Evolutionary conservation across 2,888 invertebrate species (phyloP), one percentile per base, ranked within the genome.

Genomic region (Synanthedon myopaeformis): DNA sequence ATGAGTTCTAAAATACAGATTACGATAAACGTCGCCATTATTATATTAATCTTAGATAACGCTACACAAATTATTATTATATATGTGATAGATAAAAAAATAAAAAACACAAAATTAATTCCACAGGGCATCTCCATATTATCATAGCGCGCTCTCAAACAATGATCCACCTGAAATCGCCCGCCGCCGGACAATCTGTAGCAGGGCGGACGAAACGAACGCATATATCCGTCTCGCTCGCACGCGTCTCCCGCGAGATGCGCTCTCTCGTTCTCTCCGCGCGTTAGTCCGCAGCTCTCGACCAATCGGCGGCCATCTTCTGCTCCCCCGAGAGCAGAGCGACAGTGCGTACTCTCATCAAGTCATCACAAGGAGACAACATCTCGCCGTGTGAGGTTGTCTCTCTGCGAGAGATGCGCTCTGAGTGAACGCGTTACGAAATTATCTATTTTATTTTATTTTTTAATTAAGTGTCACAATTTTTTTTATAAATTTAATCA

Each of bases 301-400:
- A 84, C 86, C 86, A 87, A 87, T 87, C 77, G 77, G 78, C 79
- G 65, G 76, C 79, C 83, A 84, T 86, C 84, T 86, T 79, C 72
- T 85, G 85, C 85, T 86, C 86, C 86, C 86, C 79, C 85, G 86
- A 86, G 86, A 86, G 85, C 82, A 86, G 76, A 84, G 82, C 86
- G 86, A 86, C 86, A 87, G 82, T 84, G 86, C 84, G 85, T 85
- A 75, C 82, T 85, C 86, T 86, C 85, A 82, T 83, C 85, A 83
- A 76, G 66, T 57, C 55, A 79, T 76, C 79, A 80, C 74, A 81
- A 74, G 74, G 84, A 86, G 85, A 86, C 85, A 77, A 82, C 80
- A 86, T 87, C 86, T 86, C 83, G 79, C 60, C 67, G 78, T 65
- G 86, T 66, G 85, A 83, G 86, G 86, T 85, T 80, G 86, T 85